Evolutionary conservation across 1,140 invertebrate species (phyloP).

Genomic region (Macrocentrus cingulum): DNA sequence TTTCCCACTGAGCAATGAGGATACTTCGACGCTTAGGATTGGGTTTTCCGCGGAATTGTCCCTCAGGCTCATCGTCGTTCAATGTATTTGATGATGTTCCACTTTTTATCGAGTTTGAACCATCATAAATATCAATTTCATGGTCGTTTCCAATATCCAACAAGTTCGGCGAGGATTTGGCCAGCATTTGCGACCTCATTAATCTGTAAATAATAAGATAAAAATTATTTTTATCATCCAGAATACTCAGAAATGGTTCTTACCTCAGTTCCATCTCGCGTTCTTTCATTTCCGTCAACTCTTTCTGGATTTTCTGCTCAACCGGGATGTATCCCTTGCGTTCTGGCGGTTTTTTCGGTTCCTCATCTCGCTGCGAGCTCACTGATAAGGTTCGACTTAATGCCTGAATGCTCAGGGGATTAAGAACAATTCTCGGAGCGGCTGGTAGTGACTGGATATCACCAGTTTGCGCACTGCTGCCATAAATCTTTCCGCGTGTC

Average conservation of each 20-base stretch:
- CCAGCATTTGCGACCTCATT: conserved; percentile 53
- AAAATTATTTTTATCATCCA: neutral
- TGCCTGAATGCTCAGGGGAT: conserved; percentile 43
- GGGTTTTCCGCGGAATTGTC: conserved; percentile 41
- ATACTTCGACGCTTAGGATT: conserved; percentile 54
- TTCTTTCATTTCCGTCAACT: conserved; percentile 72
- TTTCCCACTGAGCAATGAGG: conserved; percentile 61
- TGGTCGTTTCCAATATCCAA: conserved; percentile 49
- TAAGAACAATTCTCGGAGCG: conserved; percentile 45
- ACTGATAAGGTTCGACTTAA: conserved; percentile 40
- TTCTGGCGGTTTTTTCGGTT: conserved; percentile 56
- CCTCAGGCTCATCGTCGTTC: conserved; percentile 46
- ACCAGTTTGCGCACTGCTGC: conserved; percentile 33
- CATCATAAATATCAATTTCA: conserved; percentile 48
- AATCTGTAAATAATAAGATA: conserved; percentile 39
- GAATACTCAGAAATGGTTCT: conserved; percentile 4
- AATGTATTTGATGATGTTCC: conserved; percentile 45
- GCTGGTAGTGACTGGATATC: conserved; percentile 26
- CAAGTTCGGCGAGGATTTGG: conserved; percentile 58
- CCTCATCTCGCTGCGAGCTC: conserved; percentile 37
- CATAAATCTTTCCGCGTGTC: conserved; percentile 67
- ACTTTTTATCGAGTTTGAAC: conserved; percentile 42
- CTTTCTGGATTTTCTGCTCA: conserved; percentile 77
- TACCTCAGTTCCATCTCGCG: conserved; percentile 74
- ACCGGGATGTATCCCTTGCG: conserved; percentile 70